Conservation (phyloP, 2,113 vertebrate genomes). For the Drymodes brunneopygia region DNA sequence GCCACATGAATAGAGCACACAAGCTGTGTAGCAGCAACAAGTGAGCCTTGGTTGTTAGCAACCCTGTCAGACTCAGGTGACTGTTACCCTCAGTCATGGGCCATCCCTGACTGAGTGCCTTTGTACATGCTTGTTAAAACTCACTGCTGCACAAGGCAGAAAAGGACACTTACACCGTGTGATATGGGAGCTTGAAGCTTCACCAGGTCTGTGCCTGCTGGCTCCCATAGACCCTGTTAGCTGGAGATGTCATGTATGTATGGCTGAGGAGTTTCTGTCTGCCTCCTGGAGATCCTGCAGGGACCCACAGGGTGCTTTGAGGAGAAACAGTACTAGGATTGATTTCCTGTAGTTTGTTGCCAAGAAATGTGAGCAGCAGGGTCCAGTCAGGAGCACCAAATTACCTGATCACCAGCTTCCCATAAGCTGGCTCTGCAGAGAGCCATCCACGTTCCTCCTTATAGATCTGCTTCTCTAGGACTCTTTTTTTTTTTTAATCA, state of each 20-base stretch:
- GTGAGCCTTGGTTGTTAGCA: not conserved
- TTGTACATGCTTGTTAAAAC: not conserved
- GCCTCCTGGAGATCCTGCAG: not conserved
- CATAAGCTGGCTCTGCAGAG: not conserved
- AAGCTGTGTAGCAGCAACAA: not conserved
- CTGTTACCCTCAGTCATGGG: not conserved
- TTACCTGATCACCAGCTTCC: not conserved
- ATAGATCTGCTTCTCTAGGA: not conserved
- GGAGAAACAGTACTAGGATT: not conserved
- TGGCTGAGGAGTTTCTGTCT: not conserved
- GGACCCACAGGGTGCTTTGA: not conserved
- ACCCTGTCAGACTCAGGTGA: not conserved
- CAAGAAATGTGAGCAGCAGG: not conserved
- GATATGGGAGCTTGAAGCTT: not conserved
- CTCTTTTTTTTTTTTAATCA: not conserved
- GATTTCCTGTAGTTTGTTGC: not conserved
- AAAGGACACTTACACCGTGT: not conserved
- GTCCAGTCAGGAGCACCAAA: not conserved
- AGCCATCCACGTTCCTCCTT: not conserved
- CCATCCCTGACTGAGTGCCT: not conserved
- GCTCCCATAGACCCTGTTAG: not conserved
- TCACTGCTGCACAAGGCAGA: not conserved
- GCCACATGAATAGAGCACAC: not conserved
- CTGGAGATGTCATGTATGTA: not conserved
- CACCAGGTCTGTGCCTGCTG: not conserved